Evolutionary conservation across 2,888 invertebrate species (phyloP).

Genomic region (Tipula unca): DNA sequence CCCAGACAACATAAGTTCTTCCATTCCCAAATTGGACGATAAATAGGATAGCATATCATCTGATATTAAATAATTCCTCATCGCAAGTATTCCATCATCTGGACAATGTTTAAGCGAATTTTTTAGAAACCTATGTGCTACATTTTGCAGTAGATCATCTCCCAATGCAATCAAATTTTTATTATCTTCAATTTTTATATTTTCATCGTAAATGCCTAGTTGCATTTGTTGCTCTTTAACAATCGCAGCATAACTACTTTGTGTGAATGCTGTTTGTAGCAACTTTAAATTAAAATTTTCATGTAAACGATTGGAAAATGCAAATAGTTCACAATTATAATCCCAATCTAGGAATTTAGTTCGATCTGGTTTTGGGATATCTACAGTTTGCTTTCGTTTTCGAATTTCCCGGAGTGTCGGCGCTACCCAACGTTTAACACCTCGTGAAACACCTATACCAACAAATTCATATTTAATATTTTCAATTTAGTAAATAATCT

Average conservation of each 20-base stretch:
- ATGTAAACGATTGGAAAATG: constrained; percentile 75
- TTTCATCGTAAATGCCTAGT: constrained; percentile 54
- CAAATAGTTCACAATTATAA: constrained; percentile 74
- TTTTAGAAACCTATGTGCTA: constrained; percentile 60
- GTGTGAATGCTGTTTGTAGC: constrained; percentile 68
- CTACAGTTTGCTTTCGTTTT: constrained; percentile 48
- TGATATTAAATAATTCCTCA: constrained; percentile 57
- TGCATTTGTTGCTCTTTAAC: constrained; percentile 61
- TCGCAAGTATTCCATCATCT: constrained; percentile 59
- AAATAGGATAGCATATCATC: constrained; percentile 61
- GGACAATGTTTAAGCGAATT: constrained; percentile 64
- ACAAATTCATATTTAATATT: not conserved
- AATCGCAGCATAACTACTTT: constrained; percentile 64
- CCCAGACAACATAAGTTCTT: constrained; percentile 67
- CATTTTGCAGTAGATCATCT: constrained; percentile 53
- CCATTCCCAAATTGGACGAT: constrained; percentile 66
- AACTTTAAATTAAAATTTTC: constrained; percentile 69
- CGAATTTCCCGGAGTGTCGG: constrained; percentile 59
- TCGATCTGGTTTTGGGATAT: constrained; percentile 43
- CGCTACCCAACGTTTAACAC: constrained; percentile 52
- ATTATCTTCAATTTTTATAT: constrained; percentile 58
- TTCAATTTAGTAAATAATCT: too few relatives aligned
- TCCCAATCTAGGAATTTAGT: constrained; percentile 78
- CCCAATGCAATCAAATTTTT: constrained; percentile 59
- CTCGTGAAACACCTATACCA: not conserved